Evolutionary conservation across 2,113 vertebrate genomes (phyloP), one percentile per base, ranked within the genome.

Genomic region (Patagioenas fasciata): DNA sequence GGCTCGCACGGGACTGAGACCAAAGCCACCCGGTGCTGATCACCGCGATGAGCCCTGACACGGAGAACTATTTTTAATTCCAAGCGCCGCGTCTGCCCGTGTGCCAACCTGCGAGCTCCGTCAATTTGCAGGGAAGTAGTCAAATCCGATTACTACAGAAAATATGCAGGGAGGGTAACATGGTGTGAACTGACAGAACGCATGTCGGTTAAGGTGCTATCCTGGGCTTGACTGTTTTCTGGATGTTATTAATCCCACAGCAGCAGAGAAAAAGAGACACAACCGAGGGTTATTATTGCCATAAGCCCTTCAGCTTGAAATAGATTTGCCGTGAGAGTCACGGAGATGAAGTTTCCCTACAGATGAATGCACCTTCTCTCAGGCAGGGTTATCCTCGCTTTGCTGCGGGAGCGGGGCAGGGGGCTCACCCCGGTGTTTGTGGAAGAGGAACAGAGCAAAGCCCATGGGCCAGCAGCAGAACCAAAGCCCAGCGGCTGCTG

Each of bases 381-480:
- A 11, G 18, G n/a, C 0, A 28, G 78, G 40, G 24, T 34, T 83
- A 28, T 5, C 38, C n/a, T 50, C 19, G n/a, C 18, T 32, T 13
- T 40, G 15, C 44, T 8, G 2, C 2, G 34, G 32, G 82, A 85
- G 83, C 44, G 8, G 54, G 31, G 13, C 9, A 21, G 9, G 13
- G 36, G 26, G 4, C 3, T 83, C 36, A 5, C 2, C 5, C 4
- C 0, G 0, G 19, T 10, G 1, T 31, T 38, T 28, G 2, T 0
- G 4, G 32, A 42, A 77, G 4, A n/a, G 10, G 17, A 23, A 1
- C 21, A 36, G 17, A 32, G 31, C 29, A 16, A 13, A 69, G 23
- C 44, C 34, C 25, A 0, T 0, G 1, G 40, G 10, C 36, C 60
- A 69, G 48, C 91, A 77, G 54, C 48, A 75, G 57, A 82, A 44